Evolutionary conservation across 2,113 vertebrate genomes (phyloP), one percentile per base, ranked within the genome.

Genomic region (Azemiops feae): DNA sequence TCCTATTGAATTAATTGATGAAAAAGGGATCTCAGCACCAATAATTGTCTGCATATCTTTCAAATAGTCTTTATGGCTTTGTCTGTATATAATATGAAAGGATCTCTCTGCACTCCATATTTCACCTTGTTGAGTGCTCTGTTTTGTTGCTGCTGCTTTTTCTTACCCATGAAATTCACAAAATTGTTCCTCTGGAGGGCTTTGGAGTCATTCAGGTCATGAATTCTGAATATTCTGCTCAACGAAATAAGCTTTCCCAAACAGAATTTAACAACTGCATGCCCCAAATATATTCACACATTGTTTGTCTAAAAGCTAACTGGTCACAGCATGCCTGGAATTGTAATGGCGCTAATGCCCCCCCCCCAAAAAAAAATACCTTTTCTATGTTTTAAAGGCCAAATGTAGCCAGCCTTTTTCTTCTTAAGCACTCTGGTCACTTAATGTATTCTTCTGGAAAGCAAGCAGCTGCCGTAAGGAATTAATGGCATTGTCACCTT

Each of bases 191-290:
- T 91, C 53, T 16, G 25, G 8, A 87, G 50, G 57, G 55, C 88
- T 92, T 92, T 54, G 47, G 23, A 88, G 30, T 54, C 52, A 91
- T 94, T 27, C 58, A 88, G 88, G 88, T 92, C 91, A 90, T 30
- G 52, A 52, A 85, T 89, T 81, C 89, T 43, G 52, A 85, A 88
- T 45, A 85, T 85, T 39, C 39, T 74, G 58, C 30, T 55, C 12
- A 0, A 23, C 64, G 14, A 30, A 92, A 89, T 85, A 86, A 94
- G 7, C 91, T 94, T 90, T 45, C 74, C 91, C 89, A n/a, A 25
- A 3, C 34, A 34, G 52, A 12, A 1, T 4, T 90, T 34, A 87
- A n/a, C 14, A 22, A 25, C 0, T 10, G 25, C 90, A 90, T 50
- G 43, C 1, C 89, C 86, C 2, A 14, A 92, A 74, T 74, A 90